Base-by-base conservation (phyloP, 2,888 invertebrate genomes). In the Pollenia angustigena region DNA sequence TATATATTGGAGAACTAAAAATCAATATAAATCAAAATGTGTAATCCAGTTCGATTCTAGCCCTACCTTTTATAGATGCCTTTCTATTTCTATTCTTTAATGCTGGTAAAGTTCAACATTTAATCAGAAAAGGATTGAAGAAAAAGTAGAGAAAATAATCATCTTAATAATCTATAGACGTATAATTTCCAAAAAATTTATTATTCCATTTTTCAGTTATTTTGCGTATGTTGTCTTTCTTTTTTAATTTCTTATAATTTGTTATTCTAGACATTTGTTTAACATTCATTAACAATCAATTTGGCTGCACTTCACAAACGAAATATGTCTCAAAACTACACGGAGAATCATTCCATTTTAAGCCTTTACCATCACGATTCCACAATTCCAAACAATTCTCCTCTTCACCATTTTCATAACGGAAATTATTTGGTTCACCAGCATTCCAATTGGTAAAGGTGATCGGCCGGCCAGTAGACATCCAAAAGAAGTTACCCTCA, bases 371-470 rank as follows among this genome's bases (percentile, higher is more conserved):
- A 91, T 98, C 98, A 88, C 98, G 95, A 94, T 98, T 93, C 98
- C 98, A 98, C 32, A 98, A 94, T 92, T 98, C 98, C 88, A 98
- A 92, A 90, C 98, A 98, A 93, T 98, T 97, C 92, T 98, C 98
- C 92, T 98, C 97, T 93, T 98, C 98, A 8, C 98, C 98, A 91
- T 98, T 98, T 93, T 98, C 98, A 82, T 93, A 93, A 89, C 97
- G 96, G 95, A 98, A 98, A 94, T 98, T 98, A 94, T 98, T 98
- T 0, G 98, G 98, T 91, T 98, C 98, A 0, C 98, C 98, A 0
- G 97, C 97, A 94, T 98, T 98, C 97, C 97, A 98, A 93, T 98
- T 98, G 89, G 97, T 97, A 93, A 97, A 98, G 44, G 97, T 97
- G 71, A 98, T 95, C 0, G 97, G 97, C 85, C 97, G 94, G 4